A percentile compares a stretch with the other conserved stretches of the same genome.
These are phyloP conservation scores for Suricata suricatta DNA, from an alignment of 2,113 vertebrate species.

Conservation along the genomic window DNA sequence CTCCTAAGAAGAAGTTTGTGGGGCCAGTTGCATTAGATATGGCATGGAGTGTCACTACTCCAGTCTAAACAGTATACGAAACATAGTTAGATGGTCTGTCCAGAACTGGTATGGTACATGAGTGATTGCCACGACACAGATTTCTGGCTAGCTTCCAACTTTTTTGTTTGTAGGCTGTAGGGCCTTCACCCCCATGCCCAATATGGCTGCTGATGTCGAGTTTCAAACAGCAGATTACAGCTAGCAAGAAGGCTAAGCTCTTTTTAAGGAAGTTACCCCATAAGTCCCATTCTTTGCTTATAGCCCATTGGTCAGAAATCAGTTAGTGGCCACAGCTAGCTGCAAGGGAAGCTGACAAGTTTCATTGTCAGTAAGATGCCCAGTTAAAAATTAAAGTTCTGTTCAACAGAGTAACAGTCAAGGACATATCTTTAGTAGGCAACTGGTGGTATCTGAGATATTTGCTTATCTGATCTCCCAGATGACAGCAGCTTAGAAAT, in stretches of 20 bases:
- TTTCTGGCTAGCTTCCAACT: neutral
- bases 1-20: neutral
- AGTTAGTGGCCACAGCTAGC: neutral
- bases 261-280: neutral
- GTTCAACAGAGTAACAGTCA: neutral
- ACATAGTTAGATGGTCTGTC: neutral
- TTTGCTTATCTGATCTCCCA: neutral
- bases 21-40: neutral
- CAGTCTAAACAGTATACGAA: neutral
- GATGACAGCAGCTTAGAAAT: neutral
- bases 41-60: neutral
- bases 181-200: neutral
- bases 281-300: neutral
- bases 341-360: neutral
- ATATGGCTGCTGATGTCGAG: neutral
- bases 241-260: neutral
- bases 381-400: neutral
- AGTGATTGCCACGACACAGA: neutral
- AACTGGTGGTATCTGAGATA: neutral
- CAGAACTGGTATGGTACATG: neutral
- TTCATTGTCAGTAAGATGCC: neutral
- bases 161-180: neutral
- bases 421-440: neutral
- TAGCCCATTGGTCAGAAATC: neutral
- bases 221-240: neutral